Evolutionary conservation across 2,888 invertebrate genomes (phyloP), one percentile per base, ranked within the genome.

Genomic region (Drosophila neoperkinsi): DNA sequence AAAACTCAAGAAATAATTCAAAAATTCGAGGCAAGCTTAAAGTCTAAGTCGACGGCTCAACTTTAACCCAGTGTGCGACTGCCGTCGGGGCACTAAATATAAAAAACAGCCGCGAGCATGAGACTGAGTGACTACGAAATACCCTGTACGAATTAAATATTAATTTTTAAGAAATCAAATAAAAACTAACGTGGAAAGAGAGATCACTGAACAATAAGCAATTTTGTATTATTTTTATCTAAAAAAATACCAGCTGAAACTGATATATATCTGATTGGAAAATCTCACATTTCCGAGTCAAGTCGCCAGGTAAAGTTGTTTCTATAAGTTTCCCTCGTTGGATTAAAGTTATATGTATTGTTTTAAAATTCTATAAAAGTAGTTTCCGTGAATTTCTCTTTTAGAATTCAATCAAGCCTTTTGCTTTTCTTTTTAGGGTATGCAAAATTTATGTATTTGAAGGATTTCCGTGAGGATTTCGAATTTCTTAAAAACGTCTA

Each of bases 11-110:
- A 78, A 77, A 82, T 79, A 76, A 73, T 78, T 73, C 82, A 68
- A 82, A 79, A 79, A 82, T 74, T 79, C 65, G 74, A 53, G 63
- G 69, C 82, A 79, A 55, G 82, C 69, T 82, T 82, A 51, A 79
- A 69, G 79, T 50, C 53, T 82, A 82, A 82, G 74, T 66, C 69
- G 65, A 30, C 41, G 74, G 79, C 75, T 79, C 69, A 79, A 79
- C 74, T 78, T 73, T 78, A 82, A 78, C 79, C 79, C 78, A 78
- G 52, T 78, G 55, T 50, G 38, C 58, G 61, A 64, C 61, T 71
- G 66, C 52, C 31, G 43, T 4, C 43, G 16, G 34, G 30, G 30
- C 61, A 62, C 9, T 25, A 46, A 46, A 78, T 65, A 78, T 25
- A 25, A 38, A 36, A 56, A 18, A 1, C 4, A 3, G 0, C 16